Conservation (phyloP, 2,113 vertebrate genomes). For the Bostrychus sinensis region DNA sequence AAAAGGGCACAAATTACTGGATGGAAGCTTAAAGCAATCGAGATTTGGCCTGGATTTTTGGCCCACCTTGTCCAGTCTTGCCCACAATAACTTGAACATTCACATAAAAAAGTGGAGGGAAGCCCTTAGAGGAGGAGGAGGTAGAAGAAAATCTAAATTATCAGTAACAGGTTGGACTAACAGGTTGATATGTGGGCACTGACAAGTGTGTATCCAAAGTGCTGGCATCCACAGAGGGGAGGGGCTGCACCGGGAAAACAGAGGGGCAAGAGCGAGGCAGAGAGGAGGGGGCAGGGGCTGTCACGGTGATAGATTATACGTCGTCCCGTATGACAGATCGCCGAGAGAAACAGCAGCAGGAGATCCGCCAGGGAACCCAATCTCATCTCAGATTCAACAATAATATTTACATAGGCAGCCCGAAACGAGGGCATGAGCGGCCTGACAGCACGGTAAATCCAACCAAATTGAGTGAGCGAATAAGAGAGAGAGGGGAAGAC, state of each 20-base stretch:
- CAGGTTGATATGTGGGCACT: slow-evolving; percentile 12
- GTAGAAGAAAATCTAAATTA: not conserved
- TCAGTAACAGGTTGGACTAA: slow-evolving; percentile 12
- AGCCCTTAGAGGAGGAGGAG: not conserved
- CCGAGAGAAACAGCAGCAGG: slow-evolving; percentile 40
- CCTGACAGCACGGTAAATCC: slow-evolving; percentile 55
- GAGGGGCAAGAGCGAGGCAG: not conserved
- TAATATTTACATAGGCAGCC: slow-evolving; percentile 67
- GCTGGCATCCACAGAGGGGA: not conserved
- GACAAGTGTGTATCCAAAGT: slow-evolving; percentile 11
- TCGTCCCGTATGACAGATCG: slow-evolving; percentile 50
- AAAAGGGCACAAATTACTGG: not conserved
- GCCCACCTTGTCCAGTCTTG: not conserved
- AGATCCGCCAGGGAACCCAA: slow-evolving; percentile 47
- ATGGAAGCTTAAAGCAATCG: not conserved
- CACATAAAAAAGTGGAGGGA: slow-evolving; percentile 3
- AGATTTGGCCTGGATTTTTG: not conserved
- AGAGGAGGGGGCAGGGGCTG: slow-evolving; percentile 3
- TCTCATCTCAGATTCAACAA: slow-evolving; percentile 64
- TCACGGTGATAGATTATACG: slow-evolving; percentile 64
- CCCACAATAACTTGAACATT: not conserved
- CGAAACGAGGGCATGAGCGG: slow-evolving; percentile 56
- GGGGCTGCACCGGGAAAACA: not conserved
- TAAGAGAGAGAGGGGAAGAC: not conserved
- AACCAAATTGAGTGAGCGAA: slow-evolving; percentile 46